phyloP scores from a whole-genome alignment of 2,113 vertebrate species.

The Lipophrys pholis region DNA sequence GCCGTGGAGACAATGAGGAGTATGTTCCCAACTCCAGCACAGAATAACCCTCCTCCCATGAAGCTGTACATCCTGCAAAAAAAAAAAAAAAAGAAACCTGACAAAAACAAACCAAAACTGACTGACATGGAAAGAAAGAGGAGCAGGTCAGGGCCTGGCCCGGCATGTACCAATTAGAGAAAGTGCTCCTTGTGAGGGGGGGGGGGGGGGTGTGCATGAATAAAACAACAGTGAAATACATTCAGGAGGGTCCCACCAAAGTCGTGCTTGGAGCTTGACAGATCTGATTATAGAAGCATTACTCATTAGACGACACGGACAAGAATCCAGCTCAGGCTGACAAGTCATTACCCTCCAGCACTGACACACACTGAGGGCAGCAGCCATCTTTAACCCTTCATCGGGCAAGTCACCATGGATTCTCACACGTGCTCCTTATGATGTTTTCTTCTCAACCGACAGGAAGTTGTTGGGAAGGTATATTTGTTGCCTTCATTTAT shows the following conservation, averaged over 20 bases:
- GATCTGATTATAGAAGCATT: conserved; percentile 22
- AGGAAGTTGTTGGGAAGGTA: too few relatives aligned
- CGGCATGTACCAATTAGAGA: conserved; percentile 41
- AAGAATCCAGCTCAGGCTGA: conserved; percentile 13
- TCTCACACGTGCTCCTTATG: too few relatives aligned
- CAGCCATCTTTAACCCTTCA: too few relatives aligned
- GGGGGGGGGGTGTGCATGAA: conserved; percentile 20
- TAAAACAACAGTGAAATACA: conserved; percentile 43
- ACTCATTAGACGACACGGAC: background rate
- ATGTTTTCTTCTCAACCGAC: too few relatives aligned
- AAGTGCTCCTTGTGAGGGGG: conserved; percentile 28
- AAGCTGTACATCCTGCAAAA: conserved; percentile 86
- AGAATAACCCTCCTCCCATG: conserved; percentile 87
- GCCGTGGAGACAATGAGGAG: conserved; percentile 85
- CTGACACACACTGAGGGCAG: background rate
- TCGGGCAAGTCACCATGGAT: too few relatives aligned
- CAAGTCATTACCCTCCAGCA: conserved; percentile 27
- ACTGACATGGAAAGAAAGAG: conserved; percentile 41
- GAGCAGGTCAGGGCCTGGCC: conserved; percentile 41
- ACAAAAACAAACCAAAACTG: conserved; percentile 26
- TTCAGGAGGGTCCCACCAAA: conserved; percentile 24
- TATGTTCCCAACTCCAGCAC: conserved; percentile 84
- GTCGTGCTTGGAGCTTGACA: background rate
- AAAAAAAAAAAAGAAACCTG: background rate
- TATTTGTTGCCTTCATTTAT: too few relatives aligned